These are phyloP conservation scores for Hylaea fasciaria DNA, from an alignment of 2,888 invertebrate species.

Conservation along the genomic window DNA sequence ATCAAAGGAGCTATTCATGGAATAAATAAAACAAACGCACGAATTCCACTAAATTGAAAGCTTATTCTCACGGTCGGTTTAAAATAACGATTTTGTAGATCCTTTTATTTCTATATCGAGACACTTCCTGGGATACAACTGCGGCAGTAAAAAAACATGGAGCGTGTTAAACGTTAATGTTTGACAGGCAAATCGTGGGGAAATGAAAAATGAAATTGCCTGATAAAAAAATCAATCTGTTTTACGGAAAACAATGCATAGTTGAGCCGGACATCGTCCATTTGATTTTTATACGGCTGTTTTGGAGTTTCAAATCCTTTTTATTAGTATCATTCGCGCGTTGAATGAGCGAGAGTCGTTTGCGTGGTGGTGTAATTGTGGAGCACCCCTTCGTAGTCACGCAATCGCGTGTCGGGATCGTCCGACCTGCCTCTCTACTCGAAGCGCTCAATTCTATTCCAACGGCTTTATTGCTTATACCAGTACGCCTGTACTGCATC, in stretches of 20 bases:
- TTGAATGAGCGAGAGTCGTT: constrained; percentile 68
- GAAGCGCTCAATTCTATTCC: constrained; percentile 40
- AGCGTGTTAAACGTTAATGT: constrained; percentile 45
- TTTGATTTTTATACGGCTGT: constrained; percentile 56
- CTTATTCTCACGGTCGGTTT: too few species aligned
- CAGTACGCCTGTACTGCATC: constrained; percentile 25
- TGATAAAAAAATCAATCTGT: constrained; percentile 51
- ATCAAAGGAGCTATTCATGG: too few species aligned
- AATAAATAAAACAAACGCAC: too few species aligned
- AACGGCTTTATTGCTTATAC: constrained; percentile 45
- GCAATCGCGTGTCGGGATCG: constrained; percentile 69
- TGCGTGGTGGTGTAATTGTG: constrained; percentile 64
- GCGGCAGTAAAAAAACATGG: constrained; percentile 44
- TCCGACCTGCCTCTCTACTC: constrained; percentile 41
- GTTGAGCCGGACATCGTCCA: constrained; percentile 44
- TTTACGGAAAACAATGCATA: constrained; percentile 44
- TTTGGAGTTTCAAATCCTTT: constrained; percentile 60
- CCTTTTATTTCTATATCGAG: constrained; percentile 15
- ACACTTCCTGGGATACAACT: constrained; percentile 33
- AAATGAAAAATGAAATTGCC: constrained; percentile 46
- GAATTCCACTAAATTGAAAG: too few species aligned
- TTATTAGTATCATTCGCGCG: constrained; percentile 71
- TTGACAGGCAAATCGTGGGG: constrained; percentile 43
- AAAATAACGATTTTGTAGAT: not conserved
- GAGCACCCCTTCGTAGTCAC: constrained; percentile 69